Base-by-base conservation (phyloP, 1,140 invertebrate species). In the Neodiprion virginianus region DNA sequence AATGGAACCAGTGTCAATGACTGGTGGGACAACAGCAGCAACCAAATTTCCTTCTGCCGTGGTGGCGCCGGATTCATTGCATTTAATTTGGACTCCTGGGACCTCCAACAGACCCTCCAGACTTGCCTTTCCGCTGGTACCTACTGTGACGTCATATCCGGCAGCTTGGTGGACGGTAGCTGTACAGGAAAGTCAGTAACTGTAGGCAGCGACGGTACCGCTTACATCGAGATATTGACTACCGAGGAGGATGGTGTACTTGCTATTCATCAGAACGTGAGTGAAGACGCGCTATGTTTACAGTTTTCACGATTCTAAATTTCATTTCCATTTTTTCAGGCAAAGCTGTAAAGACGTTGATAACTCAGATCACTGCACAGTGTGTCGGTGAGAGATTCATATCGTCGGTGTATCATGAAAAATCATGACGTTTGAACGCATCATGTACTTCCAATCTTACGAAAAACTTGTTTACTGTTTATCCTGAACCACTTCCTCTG, bases 131-230 rank as follows among this genome's bases (percentile, higher is more conserved):
- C 95, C 0, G 87, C 92, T 79, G 96, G 96, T 5, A 89, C 74
- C 0, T 98, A 98, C 83, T 97, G 96, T 85, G 96, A 98, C 82
- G 90, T 98, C 1, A 96, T 94, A 74, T 91, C 90, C 69, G 93
- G 93, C 10, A 83, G 84, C 40, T 78, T 90, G 28, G 77, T 82
- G 0, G 83, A 89, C 72, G 88, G 87, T 8, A 73, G 72, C 0
- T 94, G 93, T 75, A 91, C 91, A 0, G 93, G 93, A 40, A 91
- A 90, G 74, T 80, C 80, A 0, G 82, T 94, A 0, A 80, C 79
- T 0, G 93, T 94, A 23, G 86, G 83, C 21, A 40, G 78, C 7
- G 85, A 90, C 77, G 90, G 92, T 0, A 83, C 78, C 7, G 92
- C 92, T 5, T 76, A 88, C 67, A 88, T 94, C 28, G 78, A 85